Evolutionary conservation across 1,140 invertebrate species (phyloP).

Genomic region (Euschistus heros): DNA sequence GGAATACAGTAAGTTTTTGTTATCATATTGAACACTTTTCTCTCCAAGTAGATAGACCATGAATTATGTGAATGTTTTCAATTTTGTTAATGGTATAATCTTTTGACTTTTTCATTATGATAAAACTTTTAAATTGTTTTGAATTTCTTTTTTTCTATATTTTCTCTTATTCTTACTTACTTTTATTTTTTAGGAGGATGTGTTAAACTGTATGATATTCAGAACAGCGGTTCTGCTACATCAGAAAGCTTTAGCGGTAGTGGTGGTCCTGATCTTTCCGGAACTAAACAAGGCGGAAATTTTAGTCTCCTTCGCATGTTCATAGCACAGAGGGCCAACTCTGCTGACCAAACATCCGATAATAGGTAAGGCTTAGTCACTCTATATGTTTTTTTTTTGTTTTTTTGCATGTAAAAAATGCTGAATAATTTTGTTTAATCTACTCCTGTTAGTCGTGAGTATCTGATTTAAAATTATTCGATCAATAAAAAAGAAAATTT

Average conservation of each 20-base stretch:
- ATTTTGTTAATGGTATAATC: no score
- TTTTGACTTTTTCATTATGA: no score
- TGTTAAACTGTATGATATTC: constrained; percentile 55
- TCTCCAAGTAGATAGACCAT: no score
- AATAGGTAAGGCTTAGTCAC: background rate
- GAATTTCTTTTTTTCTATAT: background rate
- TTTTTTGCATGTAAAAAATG: background rate
- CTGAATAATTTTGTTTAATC: background rate
- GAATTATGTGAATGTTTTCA: no score
- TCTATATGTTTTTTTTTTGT: background rate
- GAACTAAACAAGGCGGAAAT: constrained; percentile 42
- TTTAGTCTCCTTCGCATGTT: constrained; percentile 79
- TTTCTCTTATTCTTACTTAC: background rate
- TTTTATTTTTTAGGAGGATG: constrained; percentile 31
- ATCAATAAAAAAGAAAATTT: no score
- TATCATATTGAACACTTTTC: no score
- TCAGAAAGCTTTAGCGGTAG: constrained; percentile 35
- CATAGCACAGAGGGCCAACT: constrained; percentile 55
- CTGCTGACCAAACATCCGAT: constrained; percentile 1
- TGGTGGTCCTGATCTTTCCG: constrained; percentile 33
- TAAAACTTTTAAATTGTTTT: no score
- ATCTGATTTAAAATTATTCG: no score
- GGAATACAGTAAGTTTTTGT: no score
- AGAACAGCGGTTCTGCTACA: constrained; percentile 38
- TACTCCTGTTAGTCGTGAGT: no score